These are phyloP conservation scores for Nemotelus pantherinus DNA, from an alignment of 2,888 invertebrate genomes.

Conservation along the genomic window DNA sequence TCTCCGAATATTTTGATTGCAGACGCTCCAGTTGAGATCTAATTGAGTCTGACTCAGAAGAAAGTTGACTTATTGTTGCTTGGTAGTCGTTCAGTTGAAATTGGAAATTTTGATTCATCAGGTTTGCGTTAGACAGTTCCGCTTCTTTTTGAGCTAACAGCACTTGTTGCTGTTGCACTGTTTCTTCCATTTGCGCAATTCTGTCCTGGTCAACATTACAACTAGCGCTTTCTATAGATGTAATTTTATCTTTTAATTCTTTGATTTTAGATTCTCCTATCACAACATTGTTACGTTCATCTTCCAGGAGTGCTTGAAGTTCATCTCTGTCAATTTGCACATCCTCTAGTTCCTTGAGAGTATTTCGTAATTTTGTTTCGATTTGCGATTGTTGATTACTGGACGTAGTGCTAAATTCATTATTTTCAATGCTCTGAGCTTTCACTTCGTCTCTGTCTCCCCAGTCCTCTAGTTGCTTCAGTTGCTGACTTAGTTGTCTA, in stretches of 20 bases:
- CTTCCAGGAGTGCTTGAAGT: constrained; percentile 68
- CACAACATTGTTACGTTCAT: constrained; percentile 64
- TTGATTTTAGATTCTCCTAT: constrained; percentile 59
- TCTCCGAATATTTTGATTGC: constrained; percentile 47
- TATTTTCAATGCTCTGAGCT: background rate
- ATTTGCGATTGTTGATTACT: constrained; percentile 46
- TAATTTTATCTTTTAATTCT: constrained; percentile 56
- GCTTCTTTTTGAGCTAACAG: constrained; percentile 43
- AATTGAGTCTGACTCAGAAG: constrained; percentile 50
- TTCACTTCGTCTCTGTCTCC: constrained; percentile 50
- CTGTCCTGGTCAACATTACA: background rate
- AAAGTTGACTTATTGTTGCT: constrained; percentile 47
- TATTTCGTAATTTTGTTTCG: constrained; percentile 5
- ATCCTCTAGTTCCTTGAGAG: constrained; percentile 67
- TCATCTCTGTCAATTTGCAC: constrained; percentile 72
- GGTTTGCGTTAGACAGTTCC: constrained; percentile 56
- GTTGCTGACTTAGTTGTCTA: constrained; percentile 74
- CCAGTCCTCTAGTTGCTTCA: constrained; percentile 69
- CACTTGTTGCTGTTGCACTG: background rate
- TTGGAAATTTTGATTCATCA: constrained; percentile 56
- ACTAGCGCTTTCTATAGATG: constrained; percentile 51
- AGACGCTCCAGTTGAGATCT: constrained; percentile 48
- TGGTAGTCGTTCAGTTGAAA: constrained; percentile 54
- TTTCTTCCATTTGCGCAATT: background rate
- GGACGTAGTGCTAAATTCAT: background rate